Percentiles rank a stretch among this genome's conserved stretches.
phyloP scores from a whole-genome alignment of 2,888 invertebrate genomes.

The Venustoraphidia nigricollis region DNA sequence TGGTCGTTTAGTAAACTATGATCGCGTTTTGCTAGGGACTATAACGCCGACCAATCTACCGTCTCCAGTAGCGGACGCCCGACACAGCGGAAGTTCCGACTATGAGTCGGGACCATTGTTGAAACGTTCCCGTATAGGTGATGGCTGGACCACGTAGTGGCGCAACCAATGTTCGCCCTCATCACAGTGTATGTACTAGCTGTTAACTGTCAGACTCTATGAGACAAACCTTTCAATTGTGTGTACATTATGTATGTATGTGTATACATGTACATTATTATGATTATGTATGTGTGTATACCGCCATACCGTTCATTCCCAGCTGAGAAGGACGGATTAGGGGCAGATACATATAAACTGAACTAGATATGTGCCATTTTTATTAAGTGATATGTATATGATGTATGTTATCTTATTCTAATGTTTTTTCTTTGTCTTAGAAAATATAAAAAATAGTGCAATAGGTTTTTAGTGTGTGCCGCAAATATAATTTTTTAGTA shows the following conservation, averaged over 20 bases:
- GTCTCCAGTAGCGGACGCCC: slow-evolving; percentile 44
- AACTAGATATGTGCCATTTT: slow-evolving; percentile 1
- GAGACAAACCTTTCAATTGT: neutral
- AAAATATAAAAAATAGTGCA: no score
- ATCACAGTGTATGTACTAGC: neutral
- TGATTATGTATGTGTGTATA: no score
- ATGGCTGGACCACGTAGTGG: slow-evolving; percentile 82
- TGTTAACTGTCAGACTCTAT: neutral
- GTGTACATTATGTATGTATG: neutral
- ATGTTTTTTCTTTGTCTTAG: no score
- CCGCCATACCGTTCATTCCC: no score
- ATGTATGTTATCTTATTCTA: no score
- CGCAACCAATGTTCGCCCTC: neutral
- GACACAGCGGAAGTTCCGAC: slow-evolving; percentile 35
- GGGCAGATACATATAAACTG: no score
- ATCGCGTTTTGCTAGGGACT: slow-evolving; percentile 40
- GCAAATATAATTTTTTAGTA: no score
- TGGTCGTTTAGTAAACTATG: neutral
- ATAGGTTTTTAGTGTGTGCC: no score
- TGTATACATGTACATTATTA: no score
- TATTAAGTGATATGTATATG: slow-evolving; percentile 2
- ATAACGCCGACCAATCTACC: slow-evolving; percentile 74
- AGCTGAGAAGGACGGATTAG: no score
- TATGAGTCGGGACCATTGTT: slow-evolving; percentile 50
- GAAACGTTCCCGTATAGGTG: slow-evolving; percentile 77